Conservation (phyloP, 2,113 vertebrate genomes). For the Tragelaphus imberbis region DNA sequence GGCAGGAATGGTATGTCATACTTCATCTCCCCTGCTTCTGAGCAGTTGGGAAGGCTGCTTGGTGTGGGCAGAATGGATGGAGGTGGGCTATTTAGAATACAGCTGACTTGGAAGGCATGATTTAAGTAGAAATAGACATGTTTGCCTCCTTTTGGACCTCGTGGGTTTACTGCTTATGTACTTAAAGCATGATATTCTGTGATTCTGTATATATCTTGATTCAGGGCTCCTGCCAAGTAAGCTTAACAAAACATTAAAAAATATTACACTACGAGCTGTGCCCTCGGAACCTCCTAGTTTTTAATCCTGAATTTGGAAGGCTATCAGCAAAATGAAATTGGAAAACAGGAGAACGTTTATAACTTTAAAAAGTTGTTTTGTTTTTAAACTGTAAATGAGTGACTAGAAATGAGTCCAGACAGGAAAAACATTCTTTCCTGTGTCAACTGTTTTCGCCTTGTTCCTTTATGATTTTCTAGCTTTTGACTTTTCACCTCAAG, state of each 20-base stretch:
- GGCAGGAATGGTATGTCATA: background rate
- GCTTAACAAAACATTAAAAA: constrained; percentile 46
- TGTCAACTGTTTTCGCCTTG: background rate
- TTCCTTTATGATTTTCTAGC: constrained; percentile 15
- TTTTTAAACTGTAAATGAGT: background rate
- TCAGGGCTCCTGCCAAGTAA: constrained; percentile 18
- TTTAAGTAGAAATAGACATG: constrained; percentile 11
- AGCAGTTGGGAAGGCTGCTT: background rate
- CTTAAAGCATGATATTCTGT: background rate
- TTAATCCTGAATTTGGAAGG: constrained; percentile 15
- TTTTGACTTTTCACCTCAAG: constrained; percentile 19
- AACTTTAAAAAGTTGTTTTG: background rate
- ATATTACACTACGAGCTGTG: background rate
- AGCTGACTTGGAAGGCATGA: constrained; percentile 5
- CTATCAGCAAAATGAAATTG: background rate
- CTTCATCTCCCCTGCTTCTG: background rate
- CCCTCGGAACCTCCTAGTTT: background rate
- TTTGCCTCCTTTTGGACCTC: background rate
- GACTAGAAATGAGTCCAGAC: background rate
- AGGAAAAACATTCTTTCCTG: background rate
- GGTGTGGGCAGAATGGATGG: background rate
- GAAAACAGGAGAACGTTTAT: constrained; percentile 11
- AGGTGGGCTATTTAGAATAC: background rate
- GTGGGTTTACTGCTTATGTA: constrained; percentile 18
- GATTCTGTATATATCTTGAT: constrained; percentile 34